A percentile compares a stretch with the other conserved stretches of the same genome.
These are phyloP conservation scores for Actinostola sp. DNA, from an alignment of 92 coral and sea anemone species.

Conservation along the genomic window DNA sequence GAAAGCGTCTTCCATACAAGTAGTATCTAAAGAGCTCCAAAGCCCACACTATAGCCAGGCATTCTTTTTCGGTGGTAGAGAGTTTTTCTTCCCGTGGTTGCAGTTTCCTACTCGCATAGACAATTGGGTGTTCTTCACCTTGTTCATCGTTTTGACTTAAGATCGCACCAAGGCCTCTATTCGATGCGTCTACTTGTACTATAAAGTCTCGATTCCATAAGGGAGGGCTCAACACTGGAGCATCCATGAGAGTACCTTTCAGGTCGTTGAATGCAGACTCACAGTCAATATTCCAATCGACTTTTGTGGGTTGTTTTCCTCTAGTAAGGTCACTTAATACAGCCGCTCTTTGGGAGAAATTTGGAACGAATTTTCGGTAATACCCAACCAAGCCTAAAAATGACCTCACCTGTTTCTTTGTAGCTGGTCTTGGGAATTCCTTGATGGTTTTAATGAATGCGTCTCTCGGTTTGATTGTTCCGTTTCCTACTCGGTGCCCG, in stretches of 20 bases:
- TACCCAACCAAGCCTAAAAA: conserved; percentile 35
- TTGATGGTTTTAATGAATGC: too few species aligned
- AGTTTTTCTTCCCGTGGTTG: too few species aligned
- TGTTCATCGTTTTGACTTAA: conserved; percentile 49
- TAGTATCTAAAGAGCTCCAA: conserved; percentile 40
- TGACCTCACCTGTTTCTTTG: conserved; percentile 35
- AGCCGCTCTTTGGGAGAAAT: too few species aligned
- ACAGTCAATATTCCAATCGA: too few species aligned
- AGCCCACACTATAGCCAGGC: conserved; percentile 54
- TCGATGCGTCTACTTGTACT: conserved; percentile 64
- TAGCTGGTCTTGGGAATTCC: conserved; percentile 43
- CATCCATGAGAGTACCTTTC: too few species aligned
- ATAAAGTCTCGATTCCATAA: conserved; percentile 50
- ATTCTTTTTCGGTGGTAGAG: too few species aligned
- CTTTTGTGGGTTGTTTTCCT: too few species aligned
- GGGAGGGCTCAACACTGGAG: conserved; percentile 48
- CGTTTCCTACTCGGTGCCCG: conserved; percentile 43
- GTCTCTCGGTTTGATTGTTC: conserved; percentile 25
- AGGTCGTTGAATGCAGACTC: too few species aligned
- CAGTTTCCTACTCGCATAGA: too few species aligned
- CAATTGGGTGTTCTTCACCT: too few species aligned
- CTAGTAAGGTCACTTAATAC: too few species aligned
- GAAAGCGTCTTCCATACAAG: conserved; percentile 43
- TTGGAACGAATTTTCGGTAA: too few species aligned
- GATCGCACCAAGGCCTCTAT: conserved; percentile 54